These are phyloP conservation scores for Lasius fuliginosus DNA, from an alignment of 2,888 invertebrate species.

Conservation along the genomic window DNA sequence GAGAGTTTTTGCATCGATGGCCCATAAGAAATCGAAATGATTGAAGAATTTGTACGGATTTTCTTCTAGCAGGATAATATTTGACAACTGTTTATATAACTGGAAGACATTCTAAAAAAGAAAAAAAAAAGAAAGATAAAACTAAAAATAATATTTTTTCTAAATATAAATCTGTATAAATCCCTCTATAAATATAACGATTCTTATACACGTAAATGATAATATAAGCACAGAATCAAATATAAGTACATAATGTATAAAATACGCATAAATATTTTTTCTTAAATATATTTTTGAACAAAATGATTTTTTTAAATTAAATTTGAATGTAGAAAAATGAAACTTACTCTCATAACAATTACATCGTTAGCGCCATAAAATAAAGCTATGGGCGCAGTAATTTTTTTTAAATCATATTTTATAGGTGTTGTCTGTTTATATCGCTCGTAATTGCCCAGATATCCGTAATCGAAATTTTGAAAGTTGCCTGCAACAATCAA, in stretches of 20 bases:
- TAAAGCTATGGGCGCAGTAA: conserved; percentile 23
- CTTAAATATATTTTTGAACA: not conserved
- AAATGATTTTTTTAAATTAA: not conserved
- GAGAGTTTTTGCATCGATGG: conserved; percentile 88
- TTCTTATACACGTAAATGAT: not conserved
- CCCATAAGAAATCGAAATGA: conserved; percentile 91
- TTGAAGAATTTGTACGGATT: conserved; percentile 89
- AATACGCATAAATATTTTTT: not conserved
- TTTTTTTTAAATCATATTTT: conserved; percentile 15
- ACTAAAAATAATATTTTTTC: not conserved
- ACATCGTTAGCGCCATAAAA: conserved; percentile 1
- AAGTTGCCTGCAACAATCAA: conserved; percentile 16
- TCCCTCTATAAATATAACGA: not conserved
- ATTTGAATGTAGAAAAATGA: not conserved
- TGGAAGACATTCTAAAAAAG: conserved; percentile 87
- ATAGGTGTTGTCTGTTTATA: not conserved
- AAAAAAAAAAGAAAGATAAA: not conserved
- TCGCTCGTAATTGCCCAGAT: not conserved
- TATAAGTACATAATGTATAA: not conserved
- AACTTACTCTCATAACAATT: not conserved
- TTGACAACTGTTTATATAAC: conserved; percentile 87
- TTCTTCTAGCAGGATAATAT: conserved; percentile 87
- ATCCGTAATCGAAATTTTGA: conserved; percentile 18
- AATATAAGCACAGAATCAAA: not conserved
- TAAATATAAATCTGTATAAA: not conserved